Percentiles rank a stretch among this genome's conserved stretches.
Evolutionary conservation across 2,113 vertebrate genomes (phyloP).

Genomic region (Trematocara stigmaticum): DNA sequence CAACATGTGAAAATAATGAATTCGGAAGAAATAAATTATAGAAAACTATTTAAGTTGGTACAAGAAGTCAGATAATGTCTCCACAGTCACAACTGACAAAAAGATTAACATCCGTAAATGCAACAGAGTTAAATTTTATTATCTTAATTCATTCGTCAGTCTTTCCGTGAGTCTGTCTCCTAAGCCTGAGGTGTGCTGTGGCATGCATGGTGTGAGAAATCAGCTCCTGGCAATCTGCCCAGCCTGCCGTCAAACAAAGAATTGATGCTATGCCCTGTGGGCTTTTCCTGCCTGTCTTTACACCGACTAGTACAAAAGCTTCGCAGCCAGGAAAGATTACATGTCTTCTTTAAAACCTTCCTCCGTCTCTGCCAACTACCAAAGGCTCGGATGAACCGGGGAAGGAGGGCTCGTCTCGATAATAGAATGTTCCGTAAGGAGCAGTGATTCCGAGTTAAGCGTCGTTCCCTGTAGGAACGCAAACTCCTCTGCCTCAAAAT

Average conservation of each 20-base stretch:
- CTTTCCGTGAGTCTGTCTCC: constrained; percentile 45
- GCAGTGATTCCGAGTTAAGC: constrained; percentile 17
- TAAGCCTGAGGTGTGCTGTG: constrained; percentile 68
- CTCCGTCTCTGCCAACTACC: constrained; percentile 76
- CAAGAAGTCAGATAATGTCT: background rate
- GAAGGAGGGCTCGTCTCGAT: background rate
- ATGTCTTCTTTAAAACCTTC: constrained; percentile 75
- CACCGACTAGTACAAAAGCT: constrained; percentile 72
- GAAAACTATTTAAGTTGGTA: background rate
- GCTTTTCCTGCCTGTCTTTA: constrained; percentile 59
- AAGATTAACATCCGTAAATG: background rate
- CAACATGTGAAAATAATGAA: background rate
- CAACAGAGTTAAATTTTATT: background rate
- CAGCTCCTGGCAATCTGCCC: constrained; percentile 71
- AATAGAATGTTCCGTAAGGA: constrained; percentile 30
- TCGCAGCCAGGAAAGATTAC: constrained; percentile 77
- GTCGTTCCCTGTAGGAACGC: constrained; percentile 19
- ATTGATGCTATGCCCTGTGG: constrained; percentile 75
- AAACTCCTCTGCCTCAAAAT: constrained; percentile 32
- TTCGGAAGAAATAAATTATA: background rate
- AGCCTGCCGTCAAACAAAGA: constrained; percentile 73
- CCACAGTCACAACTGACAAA: background rate
- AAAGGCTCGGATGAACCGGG: background rate
- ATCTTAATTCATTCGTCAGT: constrained; percentile 33
- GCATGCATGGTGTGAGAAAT: constrained; percentile 75